These are phyloP conservation scores for Drosophila lowei DNA, from an alignment of 1,140 invertebrate genomes.

Conservation along the genomic window DNA sequence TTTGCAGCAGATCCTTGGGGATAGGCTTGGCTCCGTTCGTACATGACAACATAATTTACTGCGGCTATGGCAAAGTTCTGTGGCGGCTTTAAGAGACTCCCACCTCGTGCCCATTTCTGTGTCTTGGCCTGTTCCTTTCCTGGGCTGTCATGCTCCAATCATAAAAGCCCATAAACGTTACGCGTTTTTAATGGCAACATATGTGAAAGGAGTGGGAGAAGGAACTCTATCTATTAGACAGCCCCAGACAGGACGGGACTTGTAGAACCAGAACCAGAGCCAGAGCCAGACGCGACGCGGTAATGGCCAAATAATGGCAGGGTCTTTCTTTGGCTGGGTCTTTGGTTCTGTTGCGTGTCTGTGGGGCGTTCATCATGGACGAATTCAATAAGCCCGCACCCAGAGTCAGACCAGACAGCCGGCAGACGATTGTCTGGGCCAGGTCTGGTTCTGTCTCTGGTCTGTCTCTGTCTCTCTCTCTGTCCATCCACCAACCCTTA, in stretches of 20 bases:
- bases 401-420: slow-evolving; percentile 55
- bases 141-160: slow-evolving; percentile 59
- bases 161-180: slow-evolving; percentile 71
- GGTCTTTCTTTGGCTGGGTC: slow-evolving; percentile 8
- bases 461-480: slow-evolving; percentile 9
- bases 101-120: neutral
- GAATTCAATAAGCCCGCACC: slow-evolving; percentile 76
- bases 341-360: slow-evolving; percentile 52
- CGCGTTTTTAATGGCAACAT: slow-evolving; percentile 73
- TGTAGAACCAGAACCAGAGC: neutral
- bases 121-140: slow-evolving; percentile 3
- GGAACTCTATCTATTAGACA: slow-evolving; percentile 46
- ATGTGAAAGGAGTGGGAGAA: slow-evolving; percentile 2
- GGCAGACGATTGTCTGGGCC: slow-evolving; percentile 63
- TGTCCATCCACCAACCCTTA: neutral
- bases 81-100: slow-evolving; percentile 43
- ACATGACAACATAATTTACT: slow-evolving; percentile 76
- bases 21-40: slow-evolving; percentile 68
- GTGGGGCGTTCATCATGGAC: slow-evolving; percentile 59
- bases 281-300: slow-evolving; percentile 48
- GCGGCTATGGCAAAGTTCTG: too few relatives aligned
- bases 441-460: slow-evolving; percentile 27
- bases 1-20: slow-evolving; percentile 51
- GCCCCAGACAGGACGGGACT: slow-evolving; percentile 12
- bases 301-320: slow-evolving; percentile 66